These are phyloP conservation scores for Nymphicus hollandicus DNA, from an alignment of 2,113 vertebrate species.

Conservation along the genomic window DNA sequence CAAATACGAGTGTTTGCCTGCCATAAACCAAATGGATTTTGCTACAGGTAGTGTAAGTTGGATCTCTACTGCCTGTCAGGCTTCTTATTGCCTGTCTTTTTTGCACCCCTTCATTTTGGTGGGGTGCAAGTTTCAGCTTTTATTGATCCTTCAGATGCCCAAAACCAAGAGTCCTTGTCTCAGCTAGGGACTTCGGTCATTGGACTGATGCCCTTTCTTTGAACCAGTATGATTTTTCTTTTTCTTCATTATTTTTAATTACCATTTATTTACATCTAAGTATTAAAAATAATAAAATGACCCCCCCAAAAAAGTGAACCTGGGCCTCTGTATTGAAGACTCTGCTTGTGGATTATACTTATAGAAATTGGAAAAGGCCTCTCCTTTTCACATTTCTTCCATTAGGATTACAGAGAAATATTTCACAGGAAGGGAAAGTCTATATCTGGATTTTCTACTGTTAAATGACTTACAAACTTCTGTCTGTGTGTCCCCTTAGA, in stretches of 20 bases:
- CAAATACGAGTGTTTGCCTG: background rate
- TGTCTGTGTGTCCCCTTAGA: conserved; percentile 71
- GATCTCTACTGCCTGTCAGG: background rate
- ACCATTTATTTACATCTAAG: background rate
- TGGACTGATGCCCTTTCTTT: background rate
- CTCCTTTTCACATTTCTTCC: background rate
- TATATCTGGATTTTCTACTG: background rate
- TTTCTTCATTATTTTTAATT: background rate
- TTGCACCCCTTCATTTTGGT: background rate
- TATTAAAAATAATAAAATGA: background rate
- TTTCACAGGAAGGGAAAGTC: background rate
- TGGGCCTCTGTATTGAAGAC: background rate
- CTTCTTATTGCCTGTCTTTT: background rate
- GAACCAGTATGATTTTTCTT: background rate
- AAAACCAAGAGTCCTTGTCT: background rate
- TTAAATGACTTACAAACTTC: background rate
- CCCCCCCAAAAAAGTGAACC: background rate
- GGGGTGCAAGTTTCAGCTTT: background rate
- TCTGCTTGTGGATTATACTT: rapidly evolving
- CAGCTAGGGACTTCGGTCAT: background rate
- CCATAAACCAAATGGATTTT: background rate
- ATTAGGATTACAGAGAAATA: background rate
- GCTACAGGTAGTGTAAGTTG: background rate
- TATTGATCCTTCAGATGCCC: background rate
- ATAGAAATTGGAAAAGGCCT: background rate